Percentiles rank a stretch among this genome's conserved stretches.
phyloP scores from a whole-genome alignment of 2,888 invertebrate genomes.

The Sympetrum striolatum region DNA sequence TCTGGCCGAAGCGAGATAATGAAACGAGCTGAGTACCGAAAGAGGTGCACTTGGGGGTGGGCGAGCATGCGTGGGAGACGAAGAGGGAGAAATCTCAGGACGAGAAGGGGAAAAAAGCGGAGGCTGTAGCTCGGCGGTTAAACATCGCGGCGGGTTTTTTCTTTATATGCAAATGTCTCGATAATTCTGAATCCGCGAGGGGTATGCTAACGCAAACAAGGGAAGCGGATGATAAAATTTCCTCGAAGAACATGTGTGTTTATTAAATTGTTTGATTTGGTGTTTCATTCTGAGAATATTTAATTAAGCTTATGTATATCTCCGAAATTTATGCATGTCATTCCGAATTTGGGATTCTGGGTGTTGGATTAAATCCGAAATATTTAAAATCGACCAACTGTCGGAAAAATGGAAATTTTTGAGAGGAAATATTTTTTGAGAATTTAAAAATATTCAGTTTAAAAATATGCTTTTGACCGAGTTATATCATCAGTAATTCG shows the following conservation, averaged over 20 bases:
- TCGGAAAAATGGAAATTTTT: no score
- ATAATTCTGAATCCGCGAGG: not conserved
- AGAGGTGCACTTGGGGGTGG: not conserved
- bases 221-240: not conserved
- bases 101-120: not conserved
- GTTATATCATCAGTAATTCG: no score
- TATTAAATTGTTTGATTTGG: no score
- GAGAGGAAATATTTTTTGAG: no score
- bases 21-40: slow-evolving; percentile 12
- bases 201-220: not conserved
- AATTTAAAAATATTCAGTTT: no score
- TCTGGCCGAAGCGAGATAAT: slow-evolving; percentile 35
- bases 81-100: not conserved
- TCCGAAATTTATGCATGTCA: no score
- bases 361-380: no score
- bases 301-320: no score
- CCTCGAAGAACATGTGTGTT: not conserved
- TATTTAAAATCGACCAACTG: no score
- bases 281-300: no score
- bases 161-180: not conserved
- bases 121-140: not conserved
- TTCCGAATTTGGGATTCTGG: no score
- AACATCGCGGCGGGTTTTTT: not conserved
- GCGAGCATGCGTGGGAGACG: not conserved
- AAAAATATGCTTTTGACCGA: no score